These are phyloP conservation scores for Anthoptus insignis DNA, from an alignment of 2,888 invertebrate genomes.

Conservation along the genomic window DNA sequence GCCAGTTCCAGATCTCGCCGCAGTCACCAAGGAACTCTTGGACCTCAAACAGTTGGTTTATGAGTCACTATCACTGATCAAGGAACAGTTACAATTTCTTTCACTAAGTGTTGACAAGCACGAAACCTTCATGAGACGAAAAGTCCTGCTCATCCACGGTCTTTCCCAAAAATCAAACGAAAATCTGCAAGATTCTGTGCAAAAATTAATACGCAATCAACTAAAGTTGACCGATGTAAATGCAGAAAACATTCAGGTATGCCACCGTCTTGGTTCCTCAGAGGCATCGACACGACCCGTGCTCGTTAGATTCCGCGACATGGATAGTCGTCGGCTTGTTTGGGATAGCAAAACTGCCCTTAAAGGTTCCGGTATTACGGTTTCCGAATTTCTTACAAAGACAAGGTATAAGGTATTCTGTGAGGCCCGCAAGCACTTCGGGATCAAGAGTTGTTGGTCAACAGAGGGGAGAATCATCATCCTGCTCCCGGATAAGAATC, in stretches of 20 bases:
- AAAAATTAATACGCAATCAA: neutral
- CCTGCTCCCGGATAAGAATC: neutral
- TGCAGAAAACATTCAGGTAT: neutral
- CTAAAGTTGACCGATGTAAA: neutral
- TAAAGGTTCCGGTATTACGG: neutral
- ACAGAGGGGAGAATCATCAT: neutral
- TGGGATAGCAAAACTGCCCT: neutral
- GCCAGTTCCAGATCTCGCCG: no score
- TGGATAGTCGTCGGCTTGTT: neutral
- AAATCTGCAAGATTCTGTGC: neutral
- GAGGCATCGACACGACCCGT: neutral
- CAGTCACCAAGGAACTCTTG: no score
- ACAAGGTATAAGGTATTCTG: neutral
- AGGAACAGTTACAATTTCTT: neutral
- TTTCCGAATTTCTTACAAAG: neutral
- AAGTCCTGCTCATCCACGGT: neutral
- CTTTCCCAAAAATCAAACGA: neutral
- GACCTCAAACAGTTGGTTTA: no score
- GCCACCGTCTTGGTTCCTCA: neutral
- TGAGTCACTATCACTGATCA: no score
- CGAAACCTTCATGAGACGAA: neutral
- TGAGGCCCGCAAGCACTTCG: neutral
- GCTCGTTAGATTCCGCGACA: neutral
- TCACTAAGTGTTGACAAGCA: neutral
- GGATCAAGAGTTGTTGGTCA: neutral